Evolutionary conservation across 2,797 vertebrate species (phyloP), one percentile per base, ranked within the genome.

Genomic region (Tokudaia muenninki): DNA sequence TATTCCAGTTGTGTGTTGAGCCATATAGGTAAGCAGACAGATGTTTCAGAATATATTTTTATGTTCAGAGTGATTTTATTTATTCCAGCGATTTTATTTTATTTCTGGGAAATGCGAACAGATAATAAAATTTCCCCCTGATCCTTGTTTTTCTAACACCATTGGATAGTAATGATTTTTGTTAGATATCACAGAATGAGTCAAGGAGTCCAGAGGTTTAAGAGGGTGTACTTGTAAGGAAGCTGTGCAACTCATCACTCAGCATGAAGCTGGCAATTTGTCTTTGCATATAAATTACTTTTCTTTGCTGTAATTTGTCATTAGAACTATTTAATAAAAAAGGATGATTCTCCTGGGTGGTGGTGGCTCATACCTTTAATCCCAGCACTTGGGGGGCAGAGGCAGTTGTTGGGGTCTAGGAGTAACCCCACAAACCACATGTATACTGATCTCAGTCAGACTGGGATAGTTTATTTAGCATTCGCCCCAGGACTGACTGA

Each of bases 1-100:
- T 96, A 50, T 52, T 89, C 65, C 14, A 41, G 61, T 94, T 96
- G 47, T 95, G 78, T 44, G 34, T 95, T 84, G 67, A 92, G 84
- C 24, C 72, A 79, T 34, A 92, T 74, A 87, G 67, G 72, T 96
- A 94, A 81, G 81, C 79, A 84, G 57, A 63, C 52, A 70, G 81
- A 95, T 47, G 86, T 94, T 95, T 95, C 34, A 78, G 82, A 86
- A 63, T 91, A 8, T 94, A 82, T 91, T 92, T 97, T 94, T 83
- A 91, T 87, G 44, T 88, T 98, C 22, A 65, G 65, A 79, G 59
- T 93, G 86, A 87, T 86, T 94, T 92, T 91, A 75, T 96, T 88
- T 94, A 95, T 94, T 94, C 44, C 87, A 37, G 44, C 26, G 77
- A n/a, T n/a, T n/a, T n/a, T n/a, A n/a, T n/a, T n/a, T n/a, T n/a